These are phyloP conservation scores for Halcyon smyrnensis DNA, from an alignment of 2,797 vertebrate genomes.

Conservation along the genomic window DNA sequence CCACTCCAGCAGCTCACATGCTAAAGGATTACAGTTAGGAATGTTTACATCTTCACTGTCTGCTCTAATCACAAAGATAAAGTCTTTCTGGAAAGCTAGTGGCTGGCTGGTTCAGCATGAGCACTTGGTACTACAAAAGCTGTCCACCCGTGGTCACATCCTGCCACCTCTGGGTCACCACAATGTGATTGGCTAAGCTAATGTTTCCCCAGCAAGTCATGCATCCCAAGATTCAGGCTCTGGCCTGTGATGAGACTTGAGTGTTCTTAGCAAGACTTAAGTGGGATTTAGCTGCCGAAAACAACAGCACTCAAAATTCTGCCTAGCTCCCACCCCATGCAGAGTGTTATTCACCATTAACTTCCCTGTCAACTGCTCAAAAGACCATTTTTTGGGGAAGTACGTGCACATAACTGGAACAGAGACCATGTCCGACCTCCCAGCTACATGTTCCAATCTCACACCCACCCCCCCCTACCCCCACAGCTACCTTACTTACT, in stretches of 20 bases:
- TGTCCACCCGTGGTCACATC: accelerated
- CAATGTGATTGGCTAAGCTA: accelerated
- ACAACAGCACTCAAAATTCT: background rate
- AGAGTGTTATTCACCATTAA: background rate
- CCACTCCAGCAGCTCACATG: background rate
- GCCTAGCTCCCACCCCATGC: accelerated
- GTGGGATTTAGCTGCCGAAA: background rate
- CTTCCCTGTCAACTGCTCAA: background rate
- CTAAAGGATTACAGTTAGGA: background rate
- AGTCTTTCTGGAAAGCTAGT: background rate
- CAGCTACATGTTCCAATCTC: background rate
- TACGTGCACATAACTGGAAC: background rate
- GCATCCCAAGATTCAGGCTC: background rate
- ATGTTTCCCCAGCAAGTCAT: background rate
- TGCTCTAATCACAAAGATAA: background rate
- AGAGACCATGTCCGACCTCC: background rate
- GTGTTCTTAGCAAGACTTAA: background rate
- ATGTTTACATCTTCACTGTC: background rate
- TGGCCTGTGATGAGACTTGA: background rate
- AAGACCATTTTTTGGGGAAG: background rate
- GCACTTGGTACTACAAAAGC: accelerated
- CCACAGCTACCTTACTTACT: background rate
- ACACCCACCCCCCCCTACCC: background rate
- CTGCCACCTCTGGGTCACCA: background rate
- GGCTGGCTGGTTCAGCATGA: background rate